phyloP scores from a whole-genome alignment of 2,888 invertebrate species.

The Villa cingulata region DNA sequence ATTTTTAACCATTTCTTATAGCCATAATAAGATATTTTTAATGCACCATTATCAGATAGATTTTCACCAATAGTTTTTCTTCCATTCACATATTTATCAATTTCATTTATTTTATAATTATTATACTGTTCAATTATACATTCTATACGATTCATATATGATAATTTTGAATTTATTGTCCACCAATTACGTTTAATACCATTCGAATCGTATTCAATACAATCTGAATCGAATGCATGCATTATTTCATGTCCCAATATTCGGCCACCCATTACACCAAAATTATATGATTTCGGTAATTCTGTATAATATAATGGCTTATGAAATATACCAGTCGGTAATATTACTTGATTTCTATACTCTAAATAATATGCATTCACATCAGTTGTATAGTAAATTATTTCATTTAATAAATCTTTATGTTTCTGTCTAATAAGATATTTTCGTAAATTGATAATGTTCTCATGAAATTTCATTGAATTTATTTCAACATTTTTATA shows the following conservation, averaged over 20 bases:
- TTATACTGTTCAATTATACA: slow-evolving; percentile 4
- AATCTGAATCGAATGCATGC: slow-evolving; percentile 1
- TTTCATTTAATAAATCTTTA: background rate
- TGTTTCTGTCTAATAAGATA: background rate
- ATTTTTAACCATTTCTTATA: background rate
- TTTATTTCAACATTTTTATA: background rate
- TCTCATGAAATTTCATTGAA: background rate
- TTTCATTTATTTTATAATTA: background rate
- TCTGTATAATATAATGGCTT: background rate
- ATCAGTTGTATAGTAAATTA: background rate
- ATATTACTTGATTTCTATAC: background rate
- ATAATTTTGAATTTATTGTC: background rate
- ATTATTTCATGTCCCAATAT: slow-evolving; percentile 5
- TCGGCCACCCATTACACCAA: slow-evolving; percentile 1
- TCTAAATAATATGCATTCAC: slow-evolving; percentile 1
- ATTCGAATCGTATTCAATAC: background rate
- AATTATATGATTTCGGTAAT: slow-evolving; percentile 3
- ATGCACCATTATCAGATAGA: slow-evolving; percentile 1
- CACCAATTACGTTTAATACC: background rate
- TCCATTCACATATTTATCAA: background rate
- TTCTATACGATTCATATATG: background rate
- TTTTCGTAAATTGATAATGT: background rate
- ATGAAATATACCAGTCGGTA: slow-evolving; percentile 1
- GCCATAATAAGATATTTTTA: background rate
- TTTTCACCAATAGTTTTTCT: background rate